These are phyloP conservation scores for Antechinus flavipes DNA, from an alignment of 2,113 vertebrate genomes.

Conservation along the genomic window DNA sequence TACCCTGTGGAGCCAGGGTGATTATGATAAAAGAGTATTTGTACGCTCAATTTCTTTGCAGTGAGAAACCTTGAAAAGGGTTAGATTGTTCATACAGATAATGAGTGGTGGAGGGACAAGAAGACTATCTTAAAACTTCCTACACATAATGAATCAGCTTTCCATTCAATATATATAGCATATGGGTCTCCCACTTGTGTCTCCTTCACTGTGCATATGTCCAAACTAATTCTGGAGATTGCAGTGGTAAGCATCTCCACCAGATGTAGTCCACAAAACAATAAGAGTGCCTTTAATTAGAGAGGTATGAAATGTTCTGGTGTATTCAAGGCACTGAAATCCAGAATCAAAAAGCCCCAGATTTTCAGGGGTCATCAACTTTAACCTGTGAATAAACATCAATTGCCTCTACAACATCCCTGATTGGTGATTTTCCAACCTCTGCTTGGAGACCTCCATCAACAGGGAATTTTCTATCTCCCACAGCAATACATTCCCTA, in stretches of 20 bases:
- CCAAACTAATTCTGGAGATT: slow-evolving; percentile 34
- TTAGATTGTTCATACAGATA: slow-evolving; percentile 73
- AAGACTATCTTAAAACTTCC: slow-evolving; percentile 74
- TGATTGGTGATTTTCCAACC: neutral
- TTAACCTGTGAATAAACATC: neutral
- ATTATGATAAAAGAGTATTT: slow-evolving; percentile 87
- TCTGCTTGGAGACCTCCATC: neutral
- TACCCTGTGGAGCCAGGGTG: slow-evolving; percentile 77
- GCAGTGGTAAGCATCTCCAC: slow-evolving; percentile 28
- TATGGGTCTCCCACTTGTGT: slow-evolving; percentile 53
- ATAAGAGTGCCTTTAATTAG: neutral
- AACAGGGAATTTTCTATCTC: neutral
- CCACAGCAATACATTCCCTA: neutral
- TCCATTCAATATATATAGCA: slow-evolving; percentile 57
- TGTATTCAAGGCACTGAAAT: neutral
- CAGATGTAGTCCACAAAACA: neutral
- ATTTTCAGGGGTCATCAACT: neutral
- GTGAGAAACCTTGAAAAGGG: slow-evolving; percentile 78
- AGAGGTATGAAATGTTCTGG: neutral
- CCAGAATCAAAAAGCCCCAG: neutral
- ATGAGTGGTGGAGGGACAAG: slow-evolving; percentile 77
- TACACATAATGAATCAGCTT: slow-evolving; percentile 70
- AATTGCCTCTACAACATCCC: neutral
- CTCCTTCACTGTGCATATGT: slow-evolving; percentile 44
- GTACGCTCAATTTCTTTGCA: slow-evolving; percentile 86